Base-by-base conservation (phyloP, 1,140 invertebrate species). In the Drosophila sp. region DNA sequence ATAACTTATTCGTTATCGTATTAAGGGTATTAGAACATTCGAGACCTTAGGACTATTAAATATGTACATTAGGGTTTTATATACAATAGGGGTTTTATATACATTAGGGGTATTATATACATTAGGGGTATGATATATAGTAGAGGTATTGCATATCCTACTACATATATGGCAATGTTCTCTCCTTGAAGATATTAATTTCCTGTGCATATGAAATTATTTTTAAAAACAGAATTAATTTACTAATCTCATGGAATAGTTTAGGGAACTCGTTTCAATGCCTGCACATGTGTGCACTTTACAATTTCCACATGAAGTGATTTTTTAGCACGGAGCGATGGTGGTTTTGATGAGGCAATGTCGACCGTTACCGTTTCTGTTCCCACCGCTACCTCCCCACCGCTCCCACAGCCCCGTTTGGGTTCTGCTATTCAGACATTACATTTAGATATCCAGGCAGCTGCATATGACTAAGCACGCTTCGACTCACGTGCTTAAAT, bases 401-500 rank as follows among this genome's bases (percentile, higher is more conserved):
- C n/a, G n/a, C 57, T 7, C 41, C 38, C 17, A 17, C 17, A 17
- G 17, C 17, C 17, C 17, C 17, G 17, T 25, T 11, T 11, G 10
- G 64, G 33, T 32, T 60, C n/a, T 10, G 11, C 47, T 68, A 65
- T 68, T 47, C 27, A 56, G n/a, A 61, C 63, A 44, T n/a, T 27
- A 60, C 27, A 63, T 38, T 32, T 44, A 63, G 38, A 50, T 50
- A 50, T 47, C 47, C 63, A 35, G 55, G 56, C 77, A 74, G 80
- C 81, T 80, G 81, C 61, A 80, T 58, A 68, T 85, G 73, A 85
- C 77, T 68, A 70, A 55, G 78, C 74, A 85, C 61, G 82, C 73
- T 73, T 32, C 61, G 60, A 32, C 56, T 84, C 81, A 85, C 77
- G 81, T 81, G 78, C 82, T 78, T 76, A 86, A 85, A 85, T 85